These are phyloP conservation scores for Petrophora chlorosata DNA, from an alignment of 2,888 invertebrate genomes.

Conservation along the genomic window DNA sequence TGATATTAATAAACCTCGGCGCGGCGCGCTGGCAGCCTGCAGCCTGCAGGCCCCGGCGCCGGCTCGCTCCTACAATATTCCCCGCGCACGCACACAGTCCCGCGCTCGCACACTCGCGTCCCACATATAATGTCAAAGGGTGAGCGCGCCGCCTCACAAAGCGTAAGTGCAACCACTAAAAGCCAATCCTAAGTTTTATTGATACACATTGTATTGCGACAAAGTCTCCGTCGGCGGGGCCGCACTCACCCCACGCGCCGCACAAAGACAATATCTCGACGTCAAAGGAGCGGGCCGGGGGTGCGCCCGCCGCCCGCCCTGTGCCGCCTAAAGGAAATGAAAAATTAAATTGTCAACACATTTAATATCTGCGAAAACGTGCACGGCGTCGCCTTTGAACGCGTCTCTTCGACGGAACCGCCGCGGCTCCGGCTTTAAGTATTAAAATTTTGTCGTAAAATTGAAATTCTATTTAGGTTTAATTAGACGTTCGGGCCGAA, in stretches of 20 bases:
- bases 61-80: constrained; percentile 68
- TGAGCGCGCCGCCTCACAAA: constrained; percentile 82
- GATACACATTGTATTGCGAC: constrained; percentile 85
- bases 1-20: constrained; percentile 64
- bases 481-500: constrained; percentile 74
- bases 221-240: constrained; percentile 80
- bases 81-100: constrained; percentile 51
- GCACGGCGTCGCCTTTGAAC: constrained; percentile 81
- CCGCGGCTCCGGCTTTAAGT: constrained; percentile 75
- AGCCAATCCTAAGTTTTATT: constrained; percentile 85
- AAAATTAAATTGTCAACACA: constrained; percentile 85
- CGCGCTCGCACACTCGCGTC: constrained; percentile 49
- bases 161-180: constrained; percentile 85
- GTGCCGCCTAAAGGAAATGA: constrained; percentile 81
- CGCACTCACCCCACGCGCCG: constrained; percentile 78
- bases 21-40: constrained; percentile 35
- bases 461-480: constrained; percentile 81
- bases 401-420: constrained; percentile 73
- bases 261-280: constrained; percentile 85
- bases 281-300: constrained; percentile 79
- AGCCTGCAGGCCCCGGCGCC: constrained; percentile 57
- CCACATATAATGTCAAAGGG: constrained; percentile 82
- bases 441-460: constrained; percentile 80
- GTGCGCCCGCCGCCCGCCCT: constrained; percentile 57
- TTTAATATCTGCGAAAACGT: constrained; percentile 84